phyloP scores from a whole-genome alignment of 2,888 invertebrate species.

The Frankliniella intonsa region DNA sequence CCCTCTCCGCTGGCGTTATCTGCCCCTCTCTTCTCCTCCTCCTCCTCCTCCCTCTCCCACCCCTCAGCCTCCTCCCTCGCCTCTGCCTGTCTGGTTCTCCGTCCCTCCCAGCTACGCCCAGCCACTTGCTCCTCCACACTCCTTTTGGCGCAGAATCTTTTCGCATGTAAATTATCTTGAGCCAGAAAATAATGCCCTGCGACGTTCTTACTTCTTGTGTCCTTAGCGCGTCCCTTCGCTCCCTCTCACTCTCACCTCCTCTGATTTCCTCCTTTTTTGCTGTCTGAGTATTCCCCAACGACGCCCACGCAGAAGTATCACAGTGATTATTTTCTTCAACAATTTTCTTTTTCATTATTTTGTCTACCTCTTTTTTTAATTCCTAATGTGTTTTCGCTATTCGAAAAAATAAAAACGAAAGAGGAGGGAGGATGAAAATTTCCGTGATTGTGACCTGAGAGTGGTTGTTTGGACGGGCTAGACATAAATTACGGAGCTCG shows the following conservation, averaged over 20 bases:
- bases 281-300: no score
- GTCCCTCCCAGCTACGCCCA: not conserved
- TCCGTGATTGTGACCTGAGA: no score
- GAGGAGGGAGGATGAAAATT: no score
- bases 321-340: no score
- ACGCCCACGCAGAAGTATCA: no score
- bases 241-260: no score
- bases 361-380: no score
- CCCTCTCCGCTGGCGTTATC: not conserved
- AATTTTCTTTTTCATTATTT: no score
- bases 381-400: not conserved
- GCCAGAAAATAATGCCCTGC: slow-evolving; percentile 16
- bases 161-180: slow-evolving; percentile 9
- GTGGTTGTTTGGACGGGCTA: not conserved
- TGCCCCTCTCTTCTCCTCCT: not conserved
- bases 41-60: not conserved
- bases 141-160: not conserved
- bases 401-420: not conserved
- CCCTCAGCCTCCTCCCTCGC: not conserved
- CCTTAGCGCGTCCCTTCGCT: not conserved
- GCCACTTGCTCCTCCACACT: not conserved
- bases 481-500: slow-evolving; percentile 9
- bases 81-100: not conserved
- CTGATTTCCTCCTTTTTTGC: no score
- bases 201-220: not conserved